Evolutionary conservation across 2,113 vertebrate genomes (phyloP), one percentile per base, ranked within the genome.

Genomic region (Todiramphus saurophagus): DNA sequence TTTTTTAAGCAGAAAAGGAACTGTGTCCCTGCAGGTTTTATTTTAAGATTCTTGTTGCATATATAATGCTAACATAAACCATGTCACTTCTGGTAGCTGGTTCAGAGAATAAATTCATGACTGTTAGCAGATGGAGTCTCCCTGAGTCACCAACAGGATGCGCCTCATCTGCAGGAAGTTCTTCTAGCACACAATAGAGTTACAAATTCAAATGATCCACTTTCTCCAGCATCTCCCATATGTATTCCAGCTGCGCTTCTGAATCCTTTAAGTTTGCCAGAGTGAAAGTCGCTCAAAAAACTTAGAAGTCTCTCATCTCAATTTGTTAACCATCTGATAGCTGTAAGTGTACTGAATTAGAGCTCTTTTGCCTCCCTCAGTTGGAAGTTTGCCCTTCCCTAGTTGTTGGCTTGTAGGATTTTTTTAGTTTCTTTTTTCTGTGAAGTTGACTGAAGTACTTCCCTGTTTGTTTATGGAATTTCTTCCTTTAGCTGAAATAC

Each of bases 291-390:
- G 2, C 82, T 92, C 72, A 67, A 77, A 91, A 95, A 50, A 79
- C 76, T 83, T 58, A 75, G 76, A 95, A 94, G 81, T 83, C 70
- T 93, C 92, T 93, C 91, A 79, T 97, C 93, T 92, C 83, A 94
- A 91, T 96, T 97, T 96, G 91, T 97, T 94, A 94, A 93, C 94
- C 89, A 95, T 96, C 91, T 93, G 92, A 96, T 95, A 93, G 90
- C 90, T 86, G 69, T 21, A n/a, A 48, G 83, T 84, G 50, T 55
- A 66, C 77, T 93, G 88, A 94, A 83, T 84, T 97, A 64, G 76
- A 44, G 74, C 58, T 96, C 58, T 41, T 94, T 85, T 92, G 37
- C 92, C n/a, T 94, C 46, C 69, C 33, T 79, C 77, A 70, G 75
- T 74, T 97, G 94, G 94, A 95, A 86, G 39, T 64, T 81, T 95